phyloP scores from a whole-genome alignment of 2,113 vertebrate genomes.

The Eptesicus fuscus region DNA sequence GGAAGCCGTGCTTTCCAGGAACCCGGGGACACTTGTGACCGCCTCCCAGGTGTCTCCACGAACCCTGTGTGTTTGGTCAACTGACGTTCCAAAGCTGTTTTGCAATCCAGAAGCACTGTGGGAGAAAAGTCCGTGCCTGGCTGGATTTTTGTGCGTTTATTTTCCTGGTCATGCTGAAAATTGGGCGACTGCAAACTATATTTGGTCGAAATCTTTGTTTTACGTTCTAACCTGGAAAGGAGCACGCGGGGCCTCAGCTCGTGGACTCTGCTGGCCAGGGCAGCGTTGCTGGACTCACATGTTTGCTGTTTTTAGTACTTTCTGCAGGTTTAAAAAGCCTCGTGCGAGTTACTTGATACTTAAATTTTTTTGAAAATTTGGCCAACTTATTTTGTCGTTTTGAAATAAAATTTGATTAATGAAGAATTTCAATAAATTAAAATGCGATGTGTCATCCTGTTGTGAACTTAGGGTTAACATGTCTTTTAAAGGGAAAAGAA shows the following conservation, averaged over 20 bases:
- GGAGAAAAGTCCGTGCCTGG: background rate
- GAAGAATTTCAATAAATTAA: background rate
- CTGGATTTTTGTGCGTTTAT: conserved; percentile 37
- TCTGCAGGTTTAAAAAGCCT: background rate
- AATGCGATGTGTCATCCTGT: background rate
- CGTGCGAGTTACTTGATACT: background rate
- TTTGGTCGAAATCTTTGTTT: conserved; percentile 28
- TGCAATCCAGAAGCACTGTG: conserved; percentile 43
- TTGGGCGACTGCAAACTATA: background rate
- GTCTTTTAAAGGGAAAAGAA: background rate
- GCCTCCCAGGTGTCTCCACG: conserved; percentile 66
- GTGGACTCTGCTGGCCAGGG: background rate
- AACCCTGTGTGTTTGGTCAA: conserved; percentile 66
- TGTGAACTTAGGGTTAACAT: background rate
- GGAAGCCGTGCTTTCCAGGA: conserved; percentile 81
- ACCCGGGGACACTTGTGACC: conserved; percentile 78
- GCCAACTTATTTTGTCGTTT: background rate
- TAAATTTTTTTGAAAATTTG: background rate
- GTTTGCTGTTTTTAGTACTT: background rate
- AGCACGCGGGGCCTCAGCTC: background rate
- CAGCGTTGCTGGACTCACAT: background rate
- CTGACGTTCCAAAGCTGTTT: conserved; percentile 59
- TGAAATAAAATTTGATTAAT: background rate
- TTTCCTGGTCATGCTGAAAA: conserved; percentile 9
- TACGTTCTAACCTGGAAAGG: background rate